Evolutionary conservation across 1,140 invertebrate species (phyloP), one percentile per base, ranked within the genome.

Genomic region (Bombus huntii): DNA sequence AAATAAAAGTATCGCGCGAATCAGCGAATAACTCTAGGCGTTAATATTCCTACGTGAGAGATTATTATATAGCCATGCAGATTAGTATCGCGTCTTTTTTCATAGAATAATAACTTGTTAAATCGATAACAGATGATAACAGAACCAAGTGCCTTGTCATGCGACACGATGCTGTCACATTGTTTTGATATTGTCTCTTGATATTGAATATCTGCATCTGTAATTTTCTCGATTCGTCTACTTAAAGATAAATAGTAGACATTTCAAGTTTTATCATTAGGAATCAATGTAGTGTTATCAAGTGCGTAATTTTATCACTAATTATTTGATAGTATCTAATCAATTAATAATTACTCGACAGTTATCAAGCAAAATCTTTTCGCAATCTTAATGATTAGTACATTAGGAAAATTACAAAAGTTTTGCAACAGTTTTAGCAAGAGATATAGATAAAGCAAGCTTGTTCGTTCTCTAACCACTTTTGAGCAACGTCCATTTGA

Each of bases 81-180:
- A 59, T 47, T 72, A 22, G 37, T 22, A 31, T 65, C n/a, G 53
- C 31, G 39, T 78, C 44, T 9, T 31, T 31, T 53, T 37, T 31
- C 47, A 34, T 34, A 75, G 71, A 70, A 85, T 37, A 82, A 88
- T 88, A 86, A 75, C 22, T 81, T 88, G 88, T 89, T 89, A 88
- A 89, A 89, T 89, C 87, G 74, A 89, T 89, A 89, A 77, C 62
- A 59, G 68, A 88, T 89, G 77, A 86, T 86, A 79, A 89, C 74
- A 39, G 47, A 44, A 84, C 39, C 71, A 72, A 72, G 77, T 88
- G 59, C 59, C 53, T 44, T 25, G 68, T 68, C 47, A 42, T 70
- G 87, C 37, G 70, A 82, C 65, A 65, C 75, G 37, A 81, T 18
- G 34, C 22, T 15, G 3, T n/a, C 28, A 62, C 10, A 28, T 25